These are phyloP conservation scores for Alloscopus bannaensis DNA, from an alignment of 2,888 invertebrate genomes.

Conservation along the genomic window DNA sequence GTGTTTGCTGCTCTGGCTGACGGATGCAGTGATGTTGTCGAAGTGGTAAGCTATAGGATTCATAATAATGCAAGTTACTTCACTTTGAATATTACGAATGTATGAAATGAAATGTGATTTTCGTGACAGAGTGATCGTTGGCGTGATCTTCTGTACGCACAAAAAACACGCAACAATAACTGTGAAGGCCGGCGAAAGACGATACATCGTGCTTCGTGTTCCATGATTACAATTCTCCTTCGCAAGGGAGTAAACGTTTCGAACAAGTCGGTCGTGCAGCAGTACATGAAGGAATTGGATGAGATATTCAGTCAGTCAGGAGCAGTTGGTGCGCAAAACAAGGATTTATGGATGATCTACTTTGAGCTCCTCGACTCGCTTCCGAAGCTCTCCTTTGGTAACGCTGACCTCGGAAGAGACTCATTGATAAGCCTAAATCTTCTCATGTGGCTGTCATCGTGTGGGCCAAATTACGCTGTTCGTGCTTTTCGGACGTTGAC, in stretches of 20 bases:
- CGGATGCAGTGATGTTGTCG: too few relatives aligned
- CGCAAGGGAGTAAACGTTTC: constrained; percentile 27
- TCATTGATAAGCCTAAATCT: constrained; percentile 65
- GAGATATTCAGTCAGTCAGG: constrained; percentile 28
- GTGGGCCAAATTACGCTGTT: constrained; percentile 62
- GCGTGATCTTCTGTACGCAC: too few relatives aligned
- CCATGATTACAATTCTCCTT: constrained; percentile 47
- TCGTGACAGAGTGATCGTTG: constrained; percentile 58
- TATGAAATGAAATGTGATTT: background rate
- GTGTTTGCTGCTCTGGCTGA: constrained; percentile 26
- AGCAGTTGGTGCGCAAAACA: constrained; percentile 22
- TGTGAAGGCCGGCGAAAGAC: constrained; percentile 43
- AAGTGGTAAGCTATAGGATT: too few relatives aligned
- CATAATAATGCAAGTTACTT: too few relatives aligned
- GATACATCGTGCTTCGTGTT: constrained; percentile 38
- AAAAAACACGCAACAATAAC: too few relatives aligned
- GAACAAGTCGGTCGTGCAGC: background rate
- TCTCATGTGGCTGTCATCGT: constrained; percentile 65
- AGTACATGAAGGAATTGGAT: constrained; percentile 51
- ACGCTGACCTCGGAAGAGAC: constrained; percentile 56
- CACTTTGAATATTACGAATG: too few relatives aligned
- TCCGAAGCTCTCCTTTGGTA: constrained; percentile 45
- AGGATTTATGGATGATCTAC: constrained; percentile 68
- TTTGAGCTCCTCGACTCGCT: constrained; percentile 61
- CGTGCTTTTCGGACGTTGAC: constrained; percentile 62